Evolutionary conservation across 92 coral and sea anemone species (phyloP).

Genomic region (Epizoanthus rinbou): DNA sequence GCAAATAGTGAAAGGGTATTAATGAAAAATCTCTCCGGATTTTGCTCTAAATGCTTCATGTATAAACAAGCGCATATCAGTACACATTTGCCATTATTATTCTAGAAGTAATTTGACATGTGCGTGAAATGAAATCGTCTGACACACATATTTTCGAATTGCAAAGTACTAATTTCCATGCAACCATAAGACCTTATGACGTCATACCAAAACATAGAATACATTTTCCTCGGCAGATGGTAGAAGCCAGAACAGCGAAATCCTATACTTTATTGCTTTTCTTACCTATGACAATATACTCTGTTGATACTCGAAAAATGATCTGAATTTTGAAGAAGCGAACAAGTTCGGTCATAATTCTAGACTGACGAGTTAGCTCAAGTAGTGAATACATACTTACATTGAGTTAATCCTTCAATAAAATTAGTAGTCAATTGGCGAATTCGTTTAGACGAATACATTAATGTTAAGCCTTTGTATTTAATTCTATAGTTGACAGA

Average conservation of each 20-base stretch:
- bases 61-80: conserved; percentile 1
- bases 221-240: not conserved
- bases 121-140: not conserved
- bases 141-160: conserved; percentile 6
- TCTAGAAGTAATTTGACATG: not conserved
- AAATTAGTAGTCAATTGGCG: not conserved
- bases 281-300: not conserved
- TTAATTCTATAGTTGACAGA: too few species aligned
- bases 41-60: conserved; percentile 3
- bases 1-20: conserved; percentile 25
- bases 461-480: not conserved
- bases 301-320: not conserved
- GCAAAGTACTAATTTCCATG: conserved; percentile 15
- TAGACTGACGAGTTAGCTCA: not conserved
- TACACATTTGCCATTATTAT: not conserved
- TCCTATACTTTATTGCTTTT: too few species aligned
- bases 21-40: conserved; percentile 6
- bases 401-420: not conserved
- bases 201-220: not conserved
- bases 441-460: not conserved
- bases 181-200: conserved; percentile 8
- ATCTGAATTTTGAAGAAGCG: not conserved
- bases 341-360: not conserved
- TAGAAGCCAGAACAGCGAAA: not conserved
- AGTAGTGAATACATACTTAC: not conserved